Evolutionary conservation across 2,888 invertebrate genomes (phyloP).

Genomic region (Tipula unca): DNA sequence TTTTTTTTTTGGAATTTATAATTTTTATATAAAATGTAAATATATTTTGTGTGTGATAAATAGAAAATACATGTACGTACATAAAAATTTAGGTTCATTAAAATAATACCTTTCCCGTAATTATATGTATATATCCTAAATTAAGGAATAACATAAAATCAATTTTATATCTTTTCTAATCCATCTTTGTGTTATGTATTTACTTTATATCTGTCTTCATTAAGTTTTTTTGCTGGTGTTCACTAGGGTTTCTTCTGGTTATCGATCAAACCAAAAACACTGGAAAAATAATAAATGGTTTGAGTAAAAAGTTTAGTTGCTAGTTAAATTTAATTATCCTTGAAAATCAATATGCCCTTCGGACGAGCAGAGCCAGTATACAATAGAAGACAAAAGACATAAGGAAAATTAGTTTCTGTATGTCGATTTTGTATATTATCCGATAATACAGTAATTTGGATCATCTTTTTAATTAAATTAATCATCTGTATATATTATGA

Average conservation of each 20-base stretch:
- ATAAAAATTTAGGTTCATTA: not conserved
- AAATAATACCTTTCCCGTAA: not conserved
- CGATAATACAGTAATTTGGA: not conserved
- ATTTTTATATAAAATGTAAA: not conserved
- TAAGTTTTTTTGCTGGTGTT: not conserved
- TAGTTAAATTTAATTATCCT: not conserved
- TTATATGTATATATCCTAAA: not conserved
- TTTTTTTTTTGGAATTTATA: not conserved
- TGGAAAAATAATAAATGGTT: no score
- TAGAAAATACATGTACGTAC: not conserved
- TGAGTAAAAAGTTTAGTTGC: not conserved
- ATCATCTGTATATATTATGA: not conserved
- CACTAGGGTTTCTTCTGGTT: not conserved
- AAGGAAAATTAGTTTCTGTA: not conserved
- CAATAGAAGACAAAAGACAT: not conserved
- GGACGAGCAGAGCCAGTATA: not conserved
- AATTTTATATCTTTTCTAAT: not conserved
- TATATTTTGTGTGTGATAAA: not conserved
- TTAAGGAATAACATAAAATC: not conserved
- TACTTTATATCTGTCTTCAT: not conserved
- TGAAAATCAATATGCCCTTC: not conserved
- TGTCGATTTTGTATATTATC: not conserved
- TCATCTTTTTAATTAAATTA: not conserved
- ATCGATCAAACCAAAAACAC: not conserved
- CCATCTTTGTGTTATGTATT: not conserved